Conservation (phyloP, 2,888 invertebrate species). For the Galeruca laticollis region DNA sequence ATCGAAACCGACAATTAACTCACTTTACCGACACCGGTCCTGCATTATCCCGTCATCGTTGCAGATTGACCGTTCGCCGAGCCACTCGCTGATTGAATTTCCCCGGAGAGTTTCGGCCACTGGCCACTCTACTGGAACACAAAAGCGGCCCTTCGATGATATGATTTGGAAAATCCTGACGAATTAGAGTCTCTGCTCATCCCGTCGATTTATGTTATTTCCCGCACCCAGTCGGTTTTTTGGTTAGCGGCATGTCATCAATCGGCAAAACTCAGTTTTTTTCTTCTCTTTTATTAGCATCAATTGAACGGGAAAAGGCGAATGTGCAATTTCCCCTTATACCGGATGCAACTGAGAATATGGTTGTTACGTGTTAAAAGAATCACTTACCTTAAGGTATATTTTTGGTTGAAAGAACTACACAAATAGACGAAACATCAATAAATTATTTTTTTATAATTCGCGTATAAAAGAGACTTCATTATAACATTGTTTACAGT, state of each 20-base stretch:
- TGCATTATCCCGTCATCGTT: conserved; percentile 32
- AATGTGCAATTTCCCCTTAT: neutral
- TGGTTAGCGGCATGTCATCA: conserved; percentile 32
- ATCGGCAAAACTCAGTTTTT: conserved; percentile 38
- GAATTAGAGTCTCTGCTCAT: conserved; percentile 52
- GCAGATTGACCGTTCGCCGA: conserved; percentile 54
- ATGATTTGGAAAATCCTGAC: conserved; percentile 57
- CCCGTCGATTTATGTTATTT: conserved; percentile 50
- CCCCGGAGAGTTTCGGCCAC: conserved; percentile 56
- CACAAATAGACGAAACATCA: too few species aligned
- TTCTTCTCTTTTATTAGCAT: neutral
- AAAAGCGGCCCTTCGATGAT: conserved; percentile 57
- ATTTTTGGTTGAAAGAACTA: too few species aligned
- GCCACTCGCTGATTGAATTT: conserved; percentile 63
- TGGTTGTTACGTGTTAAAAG: too few species aligned
- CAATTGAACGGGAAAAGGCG: neutral
- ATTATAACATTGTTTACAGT: too few species aligned
- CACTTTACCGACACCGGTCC: conserved; percentile 38
- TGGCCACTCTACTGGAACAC: conserved; percentile 50
- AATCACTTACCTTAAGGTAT: too few species aligned
- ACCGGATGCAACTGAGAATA: too few species aligned
- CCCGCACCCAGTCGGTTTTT: conserved; percentile 27
- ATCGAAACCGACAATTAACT: conserved; percentile 36
- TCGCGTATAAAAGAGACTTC: too few species aligned
- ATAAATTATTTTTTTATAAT: too few species aligned